phyloP scores from a whole-genome alignment of 2,797 vertebrate species.

The Sternarchorhynchus goeldii region DNA sequence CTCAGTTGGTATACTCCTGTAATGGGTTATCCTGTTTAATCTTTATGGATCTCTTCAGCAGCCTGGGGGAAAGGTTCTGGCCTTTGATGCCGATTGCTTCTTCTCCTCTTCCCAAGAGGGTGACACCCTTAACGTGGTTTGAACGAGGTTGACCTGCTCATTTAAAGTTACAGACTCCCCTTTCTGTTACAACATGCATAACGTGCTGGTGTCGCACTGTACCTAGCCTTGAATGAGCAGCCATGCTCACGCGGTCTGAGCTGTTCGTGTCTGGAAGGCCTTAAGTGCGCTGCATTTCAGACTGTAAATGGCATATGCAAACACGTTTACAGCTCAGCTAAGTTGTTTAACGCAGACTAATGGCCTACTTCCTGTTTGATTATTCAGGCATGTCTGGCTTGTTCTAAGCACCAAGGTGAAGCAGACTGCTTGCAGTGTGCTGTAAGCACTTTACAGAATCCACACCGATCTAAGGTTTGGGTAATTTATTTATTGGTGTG shows the following conservation, averaged over 20 bases:
- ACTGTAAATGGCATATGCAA: slow-evolving; percentile 2
- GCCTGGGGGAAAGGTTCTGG: background rate
- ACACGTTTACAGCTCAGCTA: slow-evolving; percentile 2
- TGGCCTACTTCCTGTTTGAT: background rate
- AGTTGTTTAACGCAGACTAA: background rate
- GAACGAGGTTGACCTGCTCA: background rate
- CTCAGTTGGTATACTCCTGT: background rate
- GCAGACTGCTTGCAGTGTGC: background rate
- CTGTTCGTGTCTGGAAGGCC: no score
- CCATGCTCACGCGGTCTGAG: no score
- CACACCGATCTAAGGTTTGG: no score
- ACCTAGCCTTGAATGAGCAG: background rate
- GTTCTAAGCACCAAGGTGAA: background rate
- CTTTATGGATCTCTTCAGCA: background rate
- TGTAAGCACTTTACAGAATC: background rate
- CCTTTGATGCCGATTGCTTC: background rate
- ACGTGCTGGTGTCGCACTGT: no score
- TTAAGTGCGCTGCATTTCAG: background rate
- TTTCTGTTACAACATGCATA: background rate
- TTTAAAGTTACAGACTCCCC: background rate
- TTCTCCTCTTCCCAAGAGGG: background rate
- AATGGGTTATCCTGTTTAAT: background rate
- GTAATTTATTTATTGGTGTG: no score
- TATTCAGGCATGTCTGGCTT: background rate
- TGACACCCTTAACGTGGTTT: slow-evolving; percentile 1